These are phyloP conservation scores for Odontocerum albicorne DNA, from an alignment of 2,888 invertebrate species.

Conservation along the genomic window DNA sequence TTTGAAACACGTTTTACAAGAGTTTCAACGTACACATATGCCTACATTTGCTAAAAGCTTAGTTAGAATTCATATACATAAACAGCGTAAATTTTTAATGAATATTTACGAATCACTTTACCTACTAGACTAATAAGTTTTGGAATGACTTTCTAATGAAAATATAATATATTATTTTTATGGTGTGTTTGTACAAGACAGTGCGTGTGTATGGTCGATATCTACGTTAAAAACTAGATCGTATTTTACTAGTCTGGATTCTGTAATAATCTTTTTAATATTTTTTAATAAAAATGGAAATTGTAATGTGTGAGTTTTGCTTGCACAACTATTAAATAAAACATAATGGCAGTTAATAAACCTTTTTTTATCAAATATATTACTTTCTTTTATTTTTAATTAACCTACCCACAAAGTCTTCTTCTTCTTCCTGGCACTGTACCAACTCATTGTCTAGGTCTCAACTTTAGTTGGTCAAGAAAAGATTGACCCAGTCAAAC, in stretches of 20 bases:
- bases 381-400: background rate
- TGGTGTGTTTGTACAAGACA: constrained; percentile 14
- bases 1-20: too few species aligned
- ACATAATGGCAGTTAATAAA: background rate
- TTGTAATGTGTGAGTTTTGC: constrained; percentile 6
- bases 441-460: too few species aligned
- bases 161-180: constrained; percentile 11
- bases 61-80: too few species aligned
- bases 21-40: too few species aligned
- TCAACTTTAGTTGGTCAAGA: too few species aligned
- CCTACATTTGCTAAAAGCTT: too few species aligned
- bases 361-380: background rate
- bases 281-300: constrained; percentile 4
- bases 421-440: too few species aligned
- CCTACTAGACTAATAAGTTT: constrained; percentile 11
- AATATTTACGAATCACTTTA: constrained; percentile 13
- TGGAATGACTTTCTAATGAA: constrained; percentile 2
- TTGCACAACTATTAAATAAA: constrained; percentile 8
- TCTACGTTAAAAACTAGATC: constrained; percentile 25
- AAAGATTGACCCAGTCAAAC: too few species aligned
- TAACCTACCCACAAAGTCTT: too few species aligned
- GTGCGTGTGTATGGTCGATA: constrained; percentile 9
- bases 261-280: constrained; percentile 21
- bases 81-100: background rate
- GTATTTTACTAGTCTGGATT: constrained; percentile 31